phyloP scores from a whole-genome alignment of 2,797 vertebrate species.

The Eulemur albifrons region DNA sequence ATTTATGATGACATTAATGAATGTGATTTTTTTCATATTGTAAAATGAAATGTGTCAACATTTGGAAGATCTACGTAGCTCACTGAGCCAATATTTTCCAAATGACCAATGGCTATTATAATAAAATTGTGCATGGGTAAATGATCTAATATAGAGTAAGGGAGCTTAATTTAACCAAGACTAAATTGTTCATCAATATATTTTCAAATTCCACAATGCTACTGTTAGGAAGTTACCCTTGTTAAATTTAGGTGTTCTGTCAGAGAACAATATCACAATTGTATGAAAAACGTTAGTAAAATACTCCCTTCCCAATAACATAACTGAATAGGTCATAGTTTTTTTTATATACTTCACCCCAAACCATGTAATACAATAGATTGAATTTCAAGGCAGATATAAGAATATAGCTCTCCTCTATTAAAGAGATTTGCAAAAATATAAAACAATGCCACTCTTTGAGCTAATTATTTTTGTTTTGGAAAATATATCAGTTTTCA shows the following conservation, averaged over 20 bases:
- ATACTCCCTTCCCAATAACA: neutral
- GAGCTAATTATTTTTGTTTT: neutral
- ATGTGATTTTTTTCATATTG: neutral
- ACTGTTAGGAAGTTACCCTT: neutral
- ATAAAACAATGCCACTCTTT: neutral
- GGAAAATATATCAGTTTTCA: neutral
- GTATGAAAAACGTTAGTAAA: neutral
- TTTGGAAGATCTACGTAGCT: neutral
- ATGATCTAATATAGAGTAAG: neutral
- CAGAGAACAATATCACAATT: neutral
- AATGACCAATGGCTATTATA: neutral
- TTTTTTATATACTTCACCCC: neutral
- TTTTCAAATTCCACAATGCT: neutral
- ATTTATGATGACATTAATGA: neutral
- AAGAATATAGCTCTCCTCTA: neutral
- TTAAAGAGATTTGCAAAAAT: neutral
- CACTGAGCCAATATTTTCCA: neutral
- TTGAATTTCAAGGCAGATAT: neutral
- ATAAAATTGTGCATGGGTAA: neutral
- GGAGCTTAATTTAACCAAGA: slow-evolving; percentile 6
- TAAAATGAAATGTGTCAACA: slow-evolving; percentile 2
- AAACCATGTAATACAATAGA: neutral
- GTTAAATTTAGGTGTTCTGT: neutral
- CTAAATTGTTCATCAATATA: neutral
- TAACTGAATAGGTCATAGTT: neutral